Evolutionary conservation across 1,140 invertebrate species (phyloP).

Genomic region (Cephus cinctus): DNA sequence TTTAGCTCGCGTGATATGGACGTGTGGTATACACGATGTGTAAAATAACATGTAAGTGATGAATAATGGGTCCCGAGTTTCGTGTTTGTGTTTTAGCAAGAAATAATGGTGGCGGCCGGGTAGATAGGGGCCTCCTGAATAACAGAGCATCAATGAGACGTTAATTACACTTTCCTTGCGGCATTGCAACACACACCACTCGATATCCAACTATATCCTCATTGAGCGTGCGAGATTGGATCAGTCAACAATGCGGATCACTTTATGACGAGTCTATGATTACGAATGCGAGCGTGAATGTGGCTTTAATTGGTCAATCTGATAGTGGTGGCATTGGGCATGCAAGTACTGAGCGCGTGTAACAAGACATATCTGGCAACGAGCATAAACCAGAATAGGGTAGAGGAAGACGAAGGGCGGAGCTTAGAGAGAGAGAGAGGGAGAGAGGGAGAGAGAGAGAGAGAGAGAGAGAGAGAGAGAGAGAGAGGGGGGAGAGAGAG

Average conservation of each 20-base stretch:
- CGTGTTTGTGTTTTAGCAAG: no score
- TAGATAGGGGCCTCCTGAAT: neutral
- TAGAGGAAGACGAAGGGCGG: neutral
- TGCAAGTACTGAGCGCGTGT: no score
- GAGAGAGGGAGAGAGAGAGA: neutral
- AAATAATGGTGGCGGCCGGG: no score
- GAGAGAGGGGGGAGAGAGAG: neutral
- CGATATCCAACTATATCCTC: no score
- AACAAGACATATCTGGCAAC: no score
- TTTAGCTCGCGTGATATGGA: no score
- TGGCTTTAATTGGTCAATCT: neutral
- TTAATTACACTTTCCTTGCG: neutral
- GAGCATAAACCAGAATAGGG: neutral
- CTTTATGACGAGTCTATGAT: constrained; percentile 5
- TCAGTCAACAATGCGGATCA: constrained; percentile 5
- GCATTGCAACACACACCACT: neutral
- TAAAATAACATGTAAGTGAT: no score
- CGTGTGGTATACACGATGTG: no score
- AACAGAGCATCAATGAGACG: neutral
- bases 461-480: neutral
- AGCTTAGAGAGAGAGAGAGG: constrained; percentile 1
- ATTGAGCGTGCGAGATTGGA: neutral
- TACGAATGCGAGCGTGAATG: constrained; percentile 1
- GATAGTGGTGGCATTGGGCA: no score
- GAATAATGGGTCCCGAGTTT: no score